Percentiles rank a stretch among this genome's conserved stretches.
Evolutionary conservation across 2,113 vertebrate species (phyloP).

Genomic region (Kryptolebias marmoratus): DNA sequence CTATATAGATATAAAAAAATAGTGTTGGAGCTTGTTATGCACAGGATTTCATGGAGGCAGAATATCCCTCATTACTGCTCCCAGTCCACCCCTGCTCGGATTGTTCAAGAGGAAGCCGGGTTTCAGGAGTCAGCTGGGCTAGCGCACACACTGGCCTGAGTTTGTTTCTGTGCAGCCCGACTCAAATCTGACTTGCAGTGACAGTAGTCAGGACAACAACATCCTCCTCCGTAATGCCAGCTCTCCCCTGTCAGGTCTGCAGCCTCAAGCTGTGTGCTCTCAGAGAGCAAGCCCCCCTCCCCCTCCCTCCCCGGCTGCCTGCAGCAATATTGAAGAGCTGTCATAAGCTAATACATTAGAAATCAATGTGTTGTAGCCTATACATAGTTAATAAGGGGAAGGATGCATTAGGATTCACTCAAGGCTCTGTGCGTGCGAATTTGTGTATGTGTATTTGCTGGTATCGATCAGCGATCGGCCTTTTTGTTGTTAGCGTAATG

Average conservation of each 20-base stretch:
- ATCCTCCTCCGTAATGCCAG: constrained; percentile 59
- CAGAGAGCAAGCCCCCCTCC: constrained; percentile 10
- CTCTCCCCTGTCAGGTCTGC: constrained; percentile 62
- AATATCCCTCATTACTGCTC: constrained; percentile 62
- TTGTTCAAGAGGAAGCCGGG: constrained; percentile 43
- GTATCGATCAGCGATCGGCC: constrained; percentile 50
- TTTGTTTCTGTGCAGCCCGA: constrained; percentile 45
- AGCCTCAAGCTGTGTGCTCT: constrained; percentile 45
- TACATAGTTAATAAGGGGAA: constrained; percentile 64
- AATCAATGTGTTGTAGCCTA: constrained; percentile 66
- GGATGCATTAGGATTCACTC: constrained; percentile 51
- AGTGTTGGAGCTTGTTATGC: constrained; percentile 31
- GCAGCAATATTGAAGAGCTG: constrained; percentile 69
- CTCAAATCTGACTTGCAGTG: constrained; percentile 57
- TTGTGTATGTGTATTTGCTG: constrained; percentile 13
- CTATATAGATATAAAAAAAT: neutral
- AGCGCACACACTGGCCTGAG: constrained; percentile 53
- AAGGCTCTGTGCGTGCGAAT: constrained; percentile 25
- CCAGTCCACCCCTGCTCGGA: constrained; percentile 57
- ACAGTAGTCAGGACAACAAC: constrained; percentile 72
- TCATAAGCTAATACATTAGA: constrained; percentile 75
- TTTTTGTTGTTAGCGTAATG: constrained; percentile 43
- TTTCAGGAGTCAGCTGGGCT: constrained; percentile 56
- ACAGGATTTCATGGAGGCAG: constrained; percentile 37
- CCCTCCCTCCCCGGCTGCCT: constrained; percentile 37